These are phyloP conservation scores for Morpho deidamia DNA, from an alignment of 2,888 invertebrate species.

Conservation along the genomic window DNA sequence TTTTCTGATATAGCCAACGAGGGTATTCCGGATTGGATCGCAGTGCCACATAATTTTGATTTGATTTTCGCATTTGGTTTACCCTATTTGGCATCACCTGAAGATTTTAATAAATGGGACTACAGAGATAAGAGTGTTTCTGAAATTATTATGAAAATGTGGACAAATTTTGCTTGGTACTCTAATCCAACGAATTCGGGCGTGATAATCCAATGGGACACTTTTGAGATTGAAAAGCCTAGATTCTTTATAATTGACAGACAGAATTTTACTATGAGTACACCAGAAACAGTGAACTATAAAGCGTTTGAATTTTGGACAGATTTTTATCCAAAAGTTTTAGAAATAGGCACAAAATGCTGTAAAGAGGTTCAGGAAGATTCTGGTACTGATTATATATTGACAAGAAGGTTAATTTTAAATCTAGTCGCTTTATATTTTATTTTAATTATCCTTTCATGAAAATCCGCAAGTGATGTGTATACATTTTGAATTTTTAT, in stretches of 20 bases:
- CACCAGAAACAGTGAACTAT: constrained; percentile 82
- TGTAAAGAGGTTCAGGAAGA: constrained; percentile 80
- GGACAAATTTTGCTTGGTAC: constrained; percentile 87
- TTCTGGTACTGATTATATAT: constrained; percentile 46
- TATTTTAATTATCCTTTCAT: constrained; percentile 46
- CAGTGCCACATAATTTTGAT: constrained; percentile 90
- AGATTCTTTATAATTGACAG: constrained; percentile 86
- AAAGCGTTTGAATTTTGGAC: constrained; percentile 91
- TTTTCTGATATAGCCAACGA: constrained; percentile 81
- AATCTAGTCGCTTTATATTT: constrained; percentile 44
- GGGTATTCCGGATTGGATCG: constrained; percentile 86
- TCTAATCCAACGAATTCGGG: constrained; percentile 84
- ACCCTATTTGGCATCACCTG: constrained; percentile 82
- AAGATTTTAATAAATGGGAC: constrained; percentile 84
- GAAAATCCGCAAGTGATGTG: constrained; percentile 27
- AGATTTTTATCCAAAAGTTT: constrained; percentile 87
- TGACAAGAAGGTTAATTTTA: constrained; percentile 35
- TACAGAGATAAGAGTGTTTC: constrained; percentile 86
- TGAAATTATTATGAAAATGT: constrained; percentile 88
- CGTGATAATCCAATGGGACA: constrained; percentile 87
- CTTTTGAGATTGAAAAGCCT: constrained; percentile 82
- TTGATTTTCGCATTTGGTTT: constrained; percentile 90
- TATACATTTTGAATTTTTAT: constrained; percentile 46
- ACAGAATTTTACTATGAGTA: constrained; percentile 86
- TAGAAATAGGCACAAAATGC: constrained; percentile 85